Evolutionary conservation across 2,797 vertebrate genomes (phyloP).

Genomic region (Rhinatrema bivittatum): DNA sequence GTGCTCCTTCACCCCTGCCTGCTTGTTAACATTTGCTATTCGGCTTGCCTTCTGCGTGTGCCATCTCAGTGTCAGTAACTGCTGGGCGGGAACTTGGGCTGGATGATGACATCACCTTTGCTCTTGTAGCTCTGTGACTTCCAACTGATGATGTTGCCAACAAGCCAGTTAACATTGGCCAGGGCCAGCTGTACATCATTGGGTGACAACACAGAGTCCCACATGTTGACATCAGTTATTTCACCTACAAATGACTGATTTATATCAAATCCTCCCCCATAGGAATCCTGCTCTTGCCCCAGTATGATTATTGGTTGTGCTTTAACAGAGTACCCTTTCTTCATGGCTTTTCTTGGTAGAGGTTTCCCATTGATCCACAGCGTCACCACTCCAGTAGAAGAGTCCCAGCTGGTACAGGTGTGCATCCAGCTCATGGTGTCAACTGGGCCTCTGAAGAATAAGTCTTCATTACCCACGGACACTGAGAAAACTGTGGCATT

Average conservation of each 20-base stretch:
- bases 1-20: background rate
- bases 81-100: background rate
- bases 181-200: constrained; percentile 14
- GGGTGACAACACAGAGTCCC: constrained; percentile 22
- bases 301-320: background rate
- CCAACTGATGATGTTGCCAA: constrained; percentile 28
- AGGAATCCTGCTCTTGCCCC: constrained; percentile 26
- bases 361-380: constrained; percentile 38
- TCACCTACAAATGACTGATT: constrained; percentile 26
- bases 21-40: too few relatives aligned
- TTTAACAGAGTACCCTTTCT: background rate
- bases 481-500: background rate
- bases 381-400: constrained; percentile 20
- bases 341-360: constrained; percentile 16
- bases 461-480: background rate
- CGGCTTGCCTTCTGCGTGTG: too few relatives aligned
- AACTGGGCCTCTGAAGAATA: background rate
- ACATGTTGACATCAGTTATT: constrained; percentile 39
- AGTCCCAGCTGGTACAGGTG: constrained; percentile 49
- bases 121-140: background rate
- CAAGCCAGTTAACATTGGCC: background rate
- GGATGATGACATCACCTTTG: background rate
- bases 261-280: constrained; percentile 6
- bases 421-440: constrained; percentile 34
- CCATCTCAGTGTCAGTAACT: background rate